Evolutionary conservation across 2,888 invertebrate genomes (phyloP), one percentile per base, ranked within the genome.

Genomic region (Nesidiocoris tenuis): DNA sequence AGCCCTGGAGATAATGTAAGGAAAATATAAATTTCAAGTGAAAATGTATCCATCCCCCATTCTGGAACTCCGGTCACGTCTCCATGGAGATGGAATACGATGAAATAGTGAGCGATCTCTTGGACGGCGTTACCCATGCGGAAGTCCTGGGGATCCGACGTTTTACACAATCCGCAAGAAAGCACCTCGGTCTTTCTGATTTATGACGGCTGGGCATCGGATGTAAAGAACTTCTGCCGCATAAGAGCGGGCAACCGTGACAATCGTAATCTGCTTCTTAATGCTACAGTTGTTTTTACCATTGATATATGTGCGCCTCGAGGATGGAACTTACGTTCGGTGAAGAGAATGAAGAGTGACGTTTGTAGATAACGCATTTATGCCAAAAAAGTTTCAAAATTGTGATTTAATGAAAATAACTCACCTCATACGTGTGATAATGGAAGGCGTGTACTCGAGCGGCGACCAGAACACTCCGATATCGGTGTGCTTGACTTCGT

Each of bases 391-490:
- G n/a, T n/a, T n/a, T n/a, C n/a, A n/a, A n/a, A n/a, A n/a, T n/a
- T n/a, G n/a, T n/a, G n/a, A n/a, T n/a, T n/a, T n/a, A n/a, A n/a
- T n/a, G n/a, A n/a, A n/a, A n/a, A n/a, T n/a, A n/a, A n/a, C n/a
- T 82, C 80, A 86, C 86, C 86, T 84, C 86, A 86, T 86, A 79
- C 84, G 83, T 54, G 85, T 83, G 79, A 86, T 83, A 82, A 86
- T 86, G 76, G 84, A 83, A 61, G 85, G 85, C 3, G 86, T 85
- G 79, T 86, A 84, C 80, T 86, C 85, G 77, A 86, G 81, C 25
- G 83, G 83, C 12, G 84, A 82, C 84, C 84, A 85, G 63, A 78
- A 68, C 61, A 86, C 82, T 21, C 85, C 85, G 61, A 86, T 82
- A 80, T 86, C 85, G 16, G 84, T 80, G 77, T 84, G 82, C 71